phyloP scores from a whole-genome alignment of 2,113 vertebrate genomes.

The Grammomys surdaster region DNA sequence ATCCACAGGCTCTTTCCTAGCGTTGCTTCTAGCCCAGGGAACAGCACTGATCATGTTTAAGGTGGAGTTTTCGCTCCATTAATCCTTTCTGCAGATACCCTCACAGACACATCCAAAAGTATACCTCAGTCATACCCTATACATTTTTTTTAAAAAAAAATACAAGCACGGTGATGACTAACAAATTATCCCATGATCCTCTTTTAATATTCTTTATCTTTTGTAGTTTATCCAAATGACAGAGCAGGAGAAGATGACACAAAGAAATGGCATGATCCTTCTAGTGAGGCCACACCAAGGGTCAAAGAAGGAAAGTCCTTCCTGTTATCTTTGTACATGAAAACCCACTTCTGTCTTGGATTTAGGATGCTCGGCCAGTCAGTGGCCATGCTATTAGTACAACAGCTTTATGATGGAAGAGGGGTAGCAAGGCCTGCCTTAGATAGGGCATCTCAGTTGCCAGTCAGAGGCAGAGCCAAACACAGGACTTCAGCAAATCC shows the following conservation, averaged over 20 bases:
- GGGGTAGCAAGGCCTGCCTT: neutral
- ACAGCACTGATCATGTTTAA: neutral
- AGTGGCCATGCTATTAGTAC: too few relatives aligned
- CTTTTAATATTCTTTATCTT: neutral
- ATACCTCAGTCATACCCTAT: too few relatives aligned
- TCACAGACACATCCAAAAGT: neutral
- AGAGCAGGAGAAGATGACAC: neutral
- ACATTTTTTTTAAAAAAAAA: neutral
- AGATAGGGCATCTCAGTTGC: neutral
- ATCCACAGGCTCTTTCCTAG: neutral
- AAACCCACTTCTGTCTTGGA: neutral
- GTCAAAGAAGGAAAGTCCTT: neutral
- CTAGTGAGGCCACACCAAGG: neutral
- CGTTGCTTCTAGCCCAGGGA: too few relatives aligned
- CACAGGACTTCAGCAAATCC: neutral
- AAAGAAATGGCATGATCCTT: neutral
- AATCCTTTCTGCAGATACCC: neutral
- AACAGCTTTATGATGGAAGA: too few relatives aligned
- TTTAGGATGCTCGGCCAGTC: neutral
- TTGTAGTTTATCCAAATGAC: neutral
- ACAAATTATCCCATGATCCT: neutral
- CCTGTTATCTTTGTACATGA: neutral
- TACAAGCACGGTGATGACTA: neutral
- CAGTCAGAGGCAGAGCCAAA: neutral
- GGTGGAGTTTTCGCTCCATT: neutral